phyloP scores from a whole-genome alignment of 2,888 invertebrate genomes.

The Timandra comae region DNA sequence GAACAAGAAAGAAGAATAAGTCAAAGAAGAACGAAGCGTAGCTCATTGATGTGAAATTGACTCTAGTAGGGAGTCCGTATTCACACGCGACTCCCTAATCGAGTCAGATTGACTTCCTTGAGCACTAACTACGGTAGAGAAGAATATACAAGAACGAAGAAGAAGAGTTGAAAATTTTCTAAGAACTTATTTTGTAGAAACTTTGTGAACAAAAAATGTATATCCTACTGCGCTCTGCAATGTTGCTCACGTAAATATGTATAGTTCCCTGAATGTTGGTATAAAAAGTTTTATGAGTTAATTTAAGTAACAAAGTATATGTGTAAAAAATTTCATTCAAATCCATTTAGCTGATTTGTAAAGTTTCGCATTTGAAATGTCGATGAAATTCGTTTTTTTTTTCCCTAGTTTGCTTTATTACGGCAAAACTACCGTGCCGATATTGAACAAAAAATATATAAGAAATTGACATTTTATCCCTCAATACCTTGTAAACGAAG shows the following conservation, averaged over 20 bases:
- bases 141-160: slow-evolving; percentile 8
- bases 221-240: too few species aligned
- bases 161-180: too few species aligned
- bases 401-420: not conserved
- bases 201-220: too few species aligned
- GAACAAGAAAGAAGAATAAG: slow-evolving; percentile 27
- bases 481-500: too few species aligned
- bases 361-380: too few species aligned
- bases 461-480: not conserved
- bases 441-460: too few species aligned
- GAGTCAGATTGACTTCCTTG: slow-evolving; percentile 97
- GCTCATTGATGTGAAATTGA: slow-evolving; percentile 96
- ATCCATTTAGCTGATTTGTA: too few species aligned
- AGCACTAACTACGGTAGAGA: slow-evolving; percentile 70
- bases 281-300: too few species aligned
- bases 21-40: slow-evolving; percentile 18
- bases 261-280: too few species aligned
- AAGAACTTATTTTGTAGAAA: too few species aligned
- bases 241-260: too few species aligned
- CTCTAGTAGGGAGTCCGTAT: slow-evolving; percentile 98
- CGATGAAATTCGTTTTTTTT: not conserved
- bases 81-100: slow-evolving; percentile 95
- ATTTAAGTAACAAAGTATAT: not conserved
- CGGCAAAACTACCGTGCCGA: not conserved
- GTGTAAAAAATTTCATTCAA: too few species aligned